Percentiles rank a stretch among this genome's conserved stretches.
Evolutionary conservation across 2,113 vertebrate genomes (phyloP).

Genomic region (Neolamprologus longior): DNA sequence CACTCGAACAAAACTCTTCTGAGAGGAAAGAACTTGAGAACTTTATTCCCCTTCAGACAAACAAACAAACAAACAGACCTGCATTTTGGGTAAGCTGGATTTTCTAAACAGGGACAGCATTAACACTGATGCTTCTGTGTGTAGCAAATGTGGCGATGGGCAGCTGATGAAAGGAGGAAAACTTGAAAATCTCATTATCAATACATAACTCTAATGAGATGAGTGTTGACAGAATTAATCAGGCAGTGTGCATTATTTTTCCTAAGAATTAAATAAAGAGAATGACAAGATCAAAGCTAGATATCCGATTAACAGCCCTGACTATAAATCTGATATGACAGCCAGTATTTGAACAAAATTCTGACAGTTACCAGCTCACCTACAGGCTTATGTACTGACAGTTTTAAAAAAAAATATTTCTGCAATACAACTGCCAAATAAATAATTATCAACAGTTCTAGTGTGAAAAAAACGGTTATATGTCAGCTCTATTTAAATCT

Average conservation of each 20-base stretch:
- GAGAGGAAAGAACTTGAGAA: neutral
- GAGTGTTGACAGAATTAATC: neutral
- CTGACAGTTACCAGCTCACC: neutral
- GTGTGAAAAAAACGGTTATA: neutral
- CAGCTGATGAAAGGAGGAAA: neutral
- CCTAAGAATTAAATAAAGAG: neutral
- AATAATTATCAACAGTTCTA: neutral
- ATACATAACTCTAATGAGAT: neutral
- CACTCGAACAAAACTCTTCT: constrained; percentile 3
- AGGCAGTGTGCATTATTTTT: neutral
- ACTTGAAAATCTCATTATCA: neutral
- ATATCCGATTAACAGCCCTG: neutral
- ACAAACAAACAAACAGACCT: neutral
- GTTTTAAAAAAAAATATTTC: neutral
- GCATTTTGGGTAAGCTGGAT: neutral
- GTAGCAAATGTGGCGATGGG: neutral
- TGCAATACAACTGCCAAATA: neutral
- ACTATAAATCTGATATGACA: neutral
- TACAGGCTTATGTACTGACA: neutral
- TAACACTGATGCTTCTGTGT: neutral
- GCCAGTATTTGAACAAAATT: neutral
- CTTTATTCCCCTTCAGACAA: neutral
- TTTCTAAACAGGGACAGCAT: neutral
- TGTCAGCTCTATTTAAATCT: neutral
- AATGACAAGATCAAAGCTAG: neutral